Evolutionary conservation across 2,113 vertebrate species (phyloP), one percentile per base, ranked within the genome.

Genomic region (Carassius auratus): DNA sequence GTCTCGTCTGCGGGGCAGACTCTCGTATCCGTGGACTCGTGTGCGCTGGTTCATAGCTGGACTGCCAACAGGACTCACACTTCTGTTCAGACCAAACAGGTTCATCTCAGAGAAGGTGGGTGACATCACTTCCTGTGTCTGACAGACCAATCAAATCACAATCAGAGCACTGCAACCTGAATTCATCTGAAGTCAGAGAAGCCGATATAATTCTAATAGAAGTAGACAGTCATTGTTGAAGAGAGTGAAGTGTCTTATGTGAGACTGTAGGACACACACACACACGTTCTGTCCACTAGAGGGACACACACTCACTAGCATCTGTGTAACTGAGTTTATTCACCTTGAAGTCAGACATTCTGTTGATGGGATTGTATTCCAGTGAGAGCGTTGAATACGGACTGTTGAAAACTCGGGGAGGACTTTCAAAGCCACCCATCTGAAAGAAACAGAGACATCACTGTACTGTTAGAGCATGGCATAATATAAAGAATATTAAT

Each of bases 291-390:
- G n/a, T 80, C 77, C 59, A 64, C 57, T 45, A 80, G 77, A 42
- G 19, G 77, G 30, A 82, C 13, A 66, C 17, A 85, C 59, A 33
- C 52, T 6, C 52, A 17, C 52, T 55, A 69, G 23, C n/a, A 23
- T 62, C 59, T 62, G 59, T 15, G 33, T 7, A 6, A 36, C 1
- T 8, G 64, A 12, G 13, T 26, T 17, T 57, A 30, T 36, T 86
- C 86, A 89, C 94, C 94, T 93, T 95, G 83, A 86, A 93, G 3
- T 95, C 95, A 0, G 93, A 90, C 89, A 92, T 90, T 38, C 94
- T 90, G 87, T 80, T 23, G 0, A 85, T 8, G 23, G 93, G 91
- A 87, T 88, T 94, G 85, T 90, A 94, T 3, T 95, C 95, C 84
- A 92, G 59, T 8, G 94, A 93, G 19, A 89, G 3, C 14, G 87